Evolutionary conservation across 2,888 invertebrate species (phyloP).

Genomic region (Pharmacophagus antenor): DNA sequence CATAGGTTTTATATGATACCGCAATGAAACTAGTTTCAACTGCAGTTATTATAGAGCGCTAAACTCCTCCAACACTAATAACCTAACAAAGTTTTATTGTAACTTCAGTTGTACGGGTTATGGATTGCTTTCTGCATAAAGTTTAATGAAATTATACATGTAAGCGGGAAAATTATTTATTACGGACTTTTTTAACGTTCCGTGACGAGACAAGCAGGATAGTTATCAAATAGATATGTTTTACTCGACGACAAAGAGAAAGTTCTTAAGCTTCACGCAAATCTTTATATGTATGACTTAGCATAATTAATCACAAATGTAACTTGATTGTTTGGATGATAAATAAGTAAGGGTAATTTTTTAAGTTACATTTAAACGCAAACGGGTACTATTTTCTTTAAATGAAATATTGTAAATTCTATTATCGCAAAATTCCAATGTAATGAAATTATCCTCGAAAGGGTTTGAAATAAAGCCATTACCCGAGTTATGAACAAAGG

Average conservation of each 20-base stretch:
- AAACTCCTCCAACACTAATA: conserved; percentile 13
- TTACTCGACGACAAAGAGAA: not conserved
- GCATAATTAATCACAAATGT: too few species aligned
- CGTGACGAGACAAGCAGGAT: not conserved
- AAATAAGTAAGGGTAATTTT: not conserved
- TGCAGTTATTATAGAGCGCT: conserved; percentile 12
- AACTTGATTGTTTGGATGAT: not conserved
- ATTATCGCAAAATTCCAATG: not conserved
- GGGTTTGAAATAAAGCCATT: conserved; percentile 7
- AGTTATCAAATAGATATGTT: not conserved
- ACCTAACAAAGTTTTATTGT: conserved; percentile 15
- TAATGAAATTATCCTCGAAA: not conserved
- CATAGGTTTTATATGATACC: conserved; percentile 10
- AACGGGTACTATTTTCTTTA: not conserved
- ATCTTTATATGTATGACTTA: too few species aligned
- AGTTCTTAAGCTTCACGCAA: too few species aligned
- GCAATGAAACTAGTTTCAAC: conserved; percentile 11
- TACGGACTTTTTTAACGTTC: not conserved
- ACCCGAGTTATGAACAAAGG: conserved; percentile 3
- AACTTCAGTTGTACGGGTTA: conserved; percentile 7
- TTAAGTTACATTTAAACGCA: not conserved
- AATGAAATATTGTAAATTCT: not conserved
- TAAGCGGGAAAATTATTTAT: not conserved
- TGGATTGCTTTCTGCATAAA: conserved; percentile 9
- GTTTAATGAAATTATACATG: conserved; percentile 6